Evolutionary conservation across 2,888 invertebrate genomes (phyloP), one percentile per base, ranked within the genome.

Genomic region (Zygogramma bicolorata): DNA sequence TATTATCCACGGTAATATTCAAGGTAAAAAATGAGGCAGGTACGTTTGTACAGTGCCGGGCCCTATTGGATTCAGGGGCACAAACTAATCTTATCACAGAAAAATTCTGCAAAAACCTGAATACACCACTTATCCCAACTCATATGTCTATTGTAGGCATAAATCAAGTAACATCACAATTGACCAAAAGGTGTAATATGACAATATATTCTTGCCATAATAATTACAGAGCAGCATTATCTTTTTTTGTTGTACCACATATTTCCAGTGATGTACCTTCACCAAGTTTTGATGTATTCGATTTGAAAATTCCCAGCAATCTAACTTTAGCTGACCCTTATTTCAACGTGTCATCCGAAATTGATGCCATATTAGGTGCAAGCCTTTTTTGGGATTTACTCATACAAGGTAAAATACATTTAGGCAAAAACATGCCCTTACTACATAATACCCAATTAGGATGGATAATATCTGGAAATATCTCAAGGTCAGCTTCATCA

Each of bases 131-230:
- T 22, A 13, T 27, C 15, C 49, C 65, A 3, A 65, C 65, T 13
- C 22, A 65, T 7, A 27, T 22, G 18, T 65, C 65, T 2, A 65
- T 65, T 13, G 8, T 65, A 22, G 65, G 49, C 29, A 49, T 65
- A 22, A 65, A 49, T 27, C 65, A 65, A 22, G 6, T 31, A 8
- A 22, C 29, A 27, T 65, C 49, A 18, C 15, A 27, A 10, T 6
- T 65, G 22, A 65, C 25, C 27, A 10, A 65, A 27, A 65, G 27
- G 49, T 65, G 49, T 46, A 65, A 22, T 15, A 13, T 65, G 4
- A 8, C 15, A 22, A 15, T 65, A n/a, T 65, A 18, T 49, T 65
- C 65, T n/a, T 18, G 27, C 20, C 10, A 8, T 6, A 6, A n/a
- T 29, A 20, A n/a, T 63, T 63, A 42, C 25, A 1, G 18, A 22